Base-by-base conservation (phyloP, 1,140 invertebrate species). In the Mactra quadrangularis region DNA sequence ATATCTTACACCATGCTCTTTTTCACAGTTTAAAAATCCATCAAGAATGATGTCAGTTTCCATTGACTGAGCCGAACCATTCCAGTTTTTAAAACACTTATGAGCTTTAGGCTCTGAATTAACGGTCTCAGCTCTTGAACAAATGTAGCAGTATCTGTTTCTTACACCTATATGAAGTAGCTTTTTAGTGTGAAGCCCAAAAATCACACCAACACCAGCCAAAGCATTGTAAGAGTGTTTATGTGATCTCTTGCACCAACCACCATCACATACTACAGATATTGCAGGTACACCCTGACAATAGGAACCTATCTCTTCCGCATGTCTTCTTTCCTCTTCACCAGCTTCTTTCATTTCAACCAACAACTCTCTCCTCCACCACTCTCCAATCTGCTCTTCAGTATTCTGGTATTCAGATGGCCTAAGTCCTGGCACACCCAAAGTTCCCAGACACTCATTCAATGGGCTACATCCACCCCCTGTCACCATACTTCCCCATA, bases 61-160 rank as follows among this genome's bases (percentile, higher is more conserved):
- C 93, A 94, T 94, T 11, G 84, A 82, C 0, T 91, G 91, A 0
- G 93, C 93, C 41, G 81, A 84, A 2, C 83, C 83, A 35, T 82
- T 79, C 84, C 88, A 93, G 82, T 93, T 93, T 31, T 81, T 85
- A 25, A 79, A 87, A 60, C 82, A 84, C 13, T 45, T 53, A 53
- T 86, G 84, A 11, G 53, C 52, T 31, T 45, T 38, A 0, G 74
- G 62, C 13, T 52, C 55, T 57, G 17, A 17, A 33, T 85, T 62
- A 57, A 45, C 72, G 50, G 17, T 50, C 50, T 79, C 27, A 15
- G 79, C 74, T 25, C 35, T 29, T 22, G 70, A 68, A 77, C 92
- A 93, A 22, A 90, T 86, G 3, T 78, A 76, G 66, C 93, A 94
- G 84, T 88, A 92, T 86, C 92, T 93, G 64, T 93, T 93, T 74